These are phyloP conservation scores for Leptinotarsa undecemlineata DNA, from an alignment of 1,140 invertebrate species.

Conservation along the genomic window DNA sequence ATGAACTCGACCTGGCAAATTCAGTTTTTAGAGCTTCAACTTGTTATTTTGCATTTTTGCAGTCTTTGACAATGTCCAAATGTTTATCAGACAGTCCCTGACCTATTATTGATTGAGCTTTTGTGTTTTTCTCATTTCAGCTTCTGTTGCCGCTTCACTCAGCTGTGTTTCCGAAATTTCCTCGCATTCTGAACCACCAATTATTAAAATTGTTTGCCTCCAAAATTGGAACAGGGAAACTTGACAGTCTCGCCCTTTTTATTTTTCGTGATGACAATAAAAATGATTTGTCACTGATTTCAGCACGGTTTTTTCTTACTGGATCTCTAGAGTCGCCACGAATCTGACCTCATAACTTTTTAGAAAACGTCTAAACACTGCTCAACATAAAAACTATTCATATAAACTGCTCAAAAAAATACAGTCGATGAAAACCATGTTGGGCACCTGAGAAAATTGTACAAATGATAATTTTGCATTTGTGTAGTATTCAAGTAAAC, in stretches of 20 bases:
- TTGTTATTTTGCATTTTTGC: slow-evolving; percentile 25
- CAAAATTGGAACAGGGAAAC: neutral
- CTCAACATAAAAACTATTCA: too few relatives aligned
- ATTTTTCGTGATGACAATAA: neutral
- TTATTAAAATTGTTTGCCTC: slow-evolving; percentile 17
- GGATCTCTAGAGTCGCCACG: slow-evolving; percentile 7
- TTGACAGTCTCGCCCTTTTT: neutral
- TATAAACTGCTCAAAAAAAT: too few relatives aligned
- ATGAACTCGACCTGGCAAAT: too few relatives aligned
- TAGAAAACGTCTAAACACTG: neutral
- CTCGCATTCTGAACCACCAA: slow-evolving; percentile 8
- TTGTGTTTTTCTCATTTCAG: neutral
- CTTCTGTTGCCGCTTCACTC: neutral
- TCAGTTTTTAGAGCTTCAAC: slow-evolving; percentile 17
- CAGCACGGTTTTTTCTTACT: neutral
- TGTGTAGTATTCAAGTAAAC: too few relatives aligned
- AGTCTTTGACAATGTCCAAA: slow-evolving; percentile 35
- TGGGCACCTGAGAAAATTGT: too few relatives aligned
- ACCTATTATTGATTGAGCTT: slow-evolving; percentile 33
- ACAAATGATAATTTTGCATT: too few relatives aligned
- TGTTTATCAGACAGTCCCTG: slow-evolving; percentile 35
- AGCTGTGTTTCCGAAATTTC: neutral
- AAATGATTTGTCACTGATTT: neutral
- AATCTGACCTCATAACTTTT: neutral
- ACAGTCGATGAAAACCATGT: too few relatives aligned